Evolutionary conservation across 2,888 invertebrate genomes (phyloP), one percentile per base, ranked within the genome.

Genomic region (Argyresthia albistria): DNA sequence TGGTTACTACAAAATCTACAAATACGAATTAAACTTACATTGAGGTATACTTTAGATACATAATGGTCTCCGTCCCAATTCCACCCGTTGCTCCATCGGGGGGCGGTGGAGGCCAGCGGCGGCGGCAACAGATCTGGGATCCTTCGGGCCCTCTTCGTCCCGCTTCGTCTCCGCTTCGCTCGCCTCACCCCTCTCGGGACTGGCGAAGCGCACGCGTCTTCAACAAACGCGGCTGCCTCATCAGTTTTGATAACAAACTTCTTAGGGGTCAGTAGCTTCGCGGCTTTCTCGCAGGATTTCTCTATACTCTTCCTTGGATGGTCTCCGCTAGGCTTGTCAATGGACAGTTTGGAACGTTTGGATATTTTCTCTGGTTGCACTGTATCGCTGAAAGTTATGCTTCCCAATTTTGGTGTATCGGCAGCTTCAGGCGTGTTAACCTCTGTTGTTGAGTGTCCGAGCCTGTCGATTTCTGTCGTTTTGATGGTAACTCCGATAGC

Each of bases 1-100:
- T 25, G 25, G 25, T 25, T n/a, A n/a, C n/a, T n/a, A n/a, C n/a
- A n/a, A n/a, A n/a, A n/a, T n/a, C n/a, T n/a, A n/a, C n/a, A n/a
- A n/a, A n/a, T n/a, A n/a, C n/a, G n/a, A n/a, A 39, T n/a, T 11
- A 25, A 6, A 90, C 92, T 92, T 83, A 97, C 97, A 84, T 95
- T 95, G 67, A 96, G 89, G 84, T 94, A 96, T 64, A 97, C 94
- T 88, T 93, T 93, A 59, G 93, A 92, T 68, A 95, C 90, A 71
- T 92, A 94, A 37, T 94, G 89, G 60, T 95, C 92, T 49, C 97
- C 97, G 69, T 94, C 93, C 95, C 96, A 97, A 58, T 90, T 91
- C 97, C 97, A 97, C 35, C 97, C 97, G 72, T 97, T 97, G 70
- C 95, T 95, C 95, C 95, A 96, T 58, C 83, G 70, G 11, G 84